Evolutionary conservation across 1,140 invertebrate species (phyloP).

Genomic region (Stratiolaelaps scimitus): DNA sequence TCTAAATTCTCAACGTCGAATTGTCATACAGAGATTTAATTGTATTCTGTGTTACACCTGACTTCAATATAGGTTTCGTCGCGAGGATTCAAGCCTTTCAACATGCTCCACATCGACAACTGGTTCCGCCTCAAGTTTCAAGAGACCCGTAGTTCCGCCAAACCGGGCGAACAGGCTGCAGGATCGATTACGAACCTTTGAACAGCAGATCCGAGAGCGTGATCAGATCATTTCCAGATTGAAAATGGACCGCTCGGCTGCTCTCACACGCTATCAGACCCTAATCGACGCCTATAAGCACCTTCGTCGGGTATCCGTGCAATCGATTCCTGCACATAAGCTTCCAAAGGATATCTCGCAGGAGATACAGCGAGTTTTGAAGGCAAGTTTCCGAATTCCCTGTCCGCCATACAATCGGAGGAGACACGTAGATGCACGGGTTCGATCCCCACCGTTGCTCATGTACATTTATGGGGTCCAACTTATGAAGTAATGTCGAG

Average conservation of each 20-base stretch:
- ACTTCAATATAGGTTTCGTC: conserved; percentile 1
- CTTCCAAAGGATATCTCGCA: conserved; percentile 21
- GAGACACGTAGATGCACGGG: no score
- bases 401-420: background rate
- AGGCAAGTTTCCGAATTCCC: background rate
- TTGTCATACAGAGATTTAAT: no score
- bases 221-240: conserved; percentile 18
- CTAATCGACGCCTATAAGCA: conserved; percentile 21
- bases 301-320: background rate
- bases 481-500: no score
- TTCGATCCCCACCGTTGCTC: no score
- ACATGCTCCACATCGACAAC: conserved; percentile 5
- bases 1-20: no score
- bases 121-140: background rate
- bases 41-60: no score
- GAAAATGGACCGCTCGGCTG: background rate
- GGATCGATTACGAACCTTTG: conserved; percentile 6
- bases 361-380: background rate
- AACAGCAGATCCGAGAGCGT: conserved; percentile 7
- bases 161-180: background rate
- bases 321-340: conserved; percentile 23
- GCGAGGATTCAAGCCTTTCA: conserved; percentile 18
- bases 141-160: background rate
- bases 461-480: no score
- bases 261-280: background rate